Conservation (phyloP, 2,797 vertebrate genomes). For the Argya squamiceps region DNA sequence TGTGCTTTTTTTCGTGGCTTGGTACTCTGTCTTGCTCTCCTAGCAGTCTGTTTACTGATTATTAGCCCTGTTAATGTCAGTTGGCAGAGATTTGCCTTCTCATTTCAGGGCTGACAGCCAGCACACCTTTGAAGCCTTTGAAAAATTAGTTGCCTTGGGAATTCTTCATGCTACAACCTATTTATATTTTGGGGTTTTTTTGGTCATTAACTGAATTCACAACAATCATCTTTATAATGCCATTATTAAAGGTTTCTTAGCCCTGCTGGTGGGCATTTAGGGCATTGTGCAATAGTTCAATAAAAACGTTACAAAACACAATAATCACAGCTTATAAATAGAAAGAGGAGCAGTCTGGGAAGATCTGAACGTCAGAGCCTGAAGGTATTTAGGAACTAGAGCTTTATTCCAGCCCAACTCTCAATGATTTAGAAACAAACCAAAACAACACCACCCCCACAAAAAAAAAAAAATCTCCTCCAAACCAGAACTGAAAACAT, state of each 20-base stretch:
- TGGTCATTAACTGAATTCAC: background rate
- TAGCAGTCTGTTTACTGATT: conserved; percentile 18
- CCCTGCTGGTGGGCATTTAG: background rate
- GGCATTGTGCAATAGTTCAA: conserved; percentile 27
- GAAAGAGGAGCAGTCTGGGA: background rate
- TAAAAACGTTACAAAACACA: conserved; percentile 20
- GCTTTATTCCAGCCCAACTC: background rate
- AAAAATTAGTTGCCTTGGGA: conserved; percentile 18
- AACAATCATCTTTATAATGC: background rate
- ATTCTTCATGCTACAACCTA: conserved; percentile 18
- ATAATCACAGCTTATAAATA: conserved; percentile 13
- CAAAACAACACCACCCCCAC: background rate
- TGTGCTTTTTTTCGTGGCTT: background rate
- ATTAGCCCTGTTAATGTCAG: background rate
- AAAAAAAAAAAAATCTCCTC: background rate
- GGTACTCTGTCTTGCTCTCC: background rate
- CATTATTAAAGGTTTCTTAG: conserved; percentile 21
- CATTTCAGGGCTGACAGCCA: background rate
- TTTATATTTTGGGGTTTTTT: background rate
- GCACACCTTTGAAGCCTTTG: conserved; percentile 47
- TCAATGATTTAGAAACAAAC: background rate
- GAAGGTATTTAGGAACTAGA: background rate
- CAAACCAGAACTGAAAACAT: background rate
- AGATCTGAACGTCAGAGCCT: background rate
- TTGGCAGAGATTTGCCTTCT: conserved; percentile 2